Evolutionary conservation across 2,113 vertebrate species (phyloP), one percentile per base, ranked within the genome.

Genomic region (Columbina picui): DNA sequence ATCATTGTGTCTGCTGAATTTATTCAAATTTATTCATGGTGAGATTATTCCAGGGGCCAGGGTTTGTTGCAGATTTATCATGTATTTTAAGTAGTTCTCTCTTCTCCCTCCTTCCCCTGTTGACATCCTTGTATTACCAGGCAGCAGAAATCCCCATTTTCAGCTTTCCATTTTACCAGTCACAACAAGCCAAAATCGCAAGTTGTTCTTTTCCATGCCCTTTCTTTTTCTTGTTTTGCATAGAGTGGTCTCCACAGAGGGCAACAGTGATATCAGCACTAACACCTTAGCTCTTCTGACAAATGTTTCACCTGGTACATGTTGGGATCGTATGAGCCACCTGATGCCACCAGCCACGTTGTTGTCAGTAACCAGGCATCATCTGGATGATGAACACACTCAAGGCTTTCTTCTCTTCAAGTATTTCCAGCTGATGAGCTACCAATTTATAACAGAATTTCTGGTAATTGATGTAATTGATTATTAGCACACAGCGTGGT

Each of bases 281-380:
- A 70, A 19, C 22, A 45, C 43, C 41, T 57, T 49, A 38, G 19
- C 16, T 89, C 16, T 79, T 88, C 61, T 69, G n/a, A 36, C 36
- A 65, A 77, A 64, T 12, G 21, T 25, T 49, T 60, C 63, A 43
- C 18, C 45, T 50, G 30, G 23, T 7, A 9, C 3, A 3, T 12
- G 1, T 29, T 38, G 29, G 56, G 64, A 47, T 55, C 17, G 12
- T 14, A 19, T 36, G 29, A 34, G 15, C 25, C 11, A 16, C 39
- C 43, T 52, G 36, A 36, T 9, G 8, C 43, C 32, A 12, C 8
- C 8, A 4, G 4, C 29, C 8, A 0, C 1, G 1, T 6, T 57
- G 39, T 6, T 57, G 36, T 41, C 29, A 26, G n/a, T 38, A 41
- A 59, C 14, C 7, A 57, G 63, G 10, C 34, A 36, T 52, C 3